A percentile compares a stretch with the other conserved stretches of the same genome.
Conservation (phyloP, 2,113 vertebrate species). For the Chloroceryle aenea region DNA sequence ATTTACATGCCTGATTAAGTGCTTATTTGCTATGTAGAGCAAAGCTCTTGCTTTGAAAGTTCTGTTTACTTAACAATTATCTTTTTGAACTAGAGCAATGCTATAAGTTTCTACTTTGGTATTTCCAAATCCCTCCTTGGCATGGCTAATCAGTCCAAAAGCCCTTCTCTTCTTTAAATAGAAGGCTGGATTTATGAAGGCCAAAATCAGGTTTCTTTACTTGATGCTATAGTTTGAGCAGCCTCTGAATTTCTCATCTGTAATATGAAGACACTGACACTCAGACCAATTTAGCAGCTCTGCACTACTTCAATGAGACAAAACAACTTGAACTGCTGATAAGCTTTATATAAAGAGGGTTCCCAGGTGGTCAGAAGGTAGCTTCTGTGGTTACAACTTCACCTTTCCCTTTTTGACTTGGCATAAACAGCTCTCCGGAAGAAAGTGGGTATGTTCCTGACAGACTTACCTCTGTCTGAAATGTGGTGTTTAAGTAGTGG, state of each 20-base stretch:
- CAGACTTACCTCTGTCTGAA: not conserved
- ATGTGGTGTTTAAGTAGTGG: not conserved
- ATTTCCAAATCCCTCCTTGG: slow-evolving; percentile 45
- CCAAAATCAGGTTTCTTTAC: slow-evolving; percentile 13
- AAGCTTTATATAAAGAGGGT: not conserved
- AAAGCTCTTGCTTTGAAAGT: slow-evolving; percentile 51
- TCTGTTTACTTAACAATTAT: slow-evolving; percentile 57
- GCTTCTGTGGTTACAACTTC: not conserved
- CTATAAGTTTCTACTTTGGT: slow-evolving; percentile 22
- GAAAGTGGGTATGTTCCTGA: not conserved
- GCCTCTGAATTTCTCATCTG: not conserved
- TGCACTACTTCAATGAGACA: not conserved
- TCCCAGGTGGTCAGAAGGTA: not conserved
- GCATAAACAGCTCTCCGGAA: not conserved
- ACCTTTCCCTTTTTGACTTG: not conserved
- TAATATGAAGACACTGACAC: not conserved
- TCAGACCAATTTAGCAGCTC: not conserved
- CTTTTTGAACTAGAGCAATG: slow-evolving; percentile 39
- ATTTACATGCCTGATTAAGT: slow-evolving; percentile 56
- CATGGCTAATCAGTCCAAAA: not conserved
- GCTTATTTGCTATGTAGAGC: slow-evolving; percentile 48
- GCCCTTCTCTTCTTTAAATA: slow-evolving; percentile 10
- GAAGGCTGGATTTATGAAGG: slow-evolving; percentile 18
- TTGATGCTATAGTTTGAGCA: not conserved
- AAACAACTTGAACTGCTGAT: not conserved